Evolutionary conservation across 2,797 vertebrate genomes (phyloP).

Genomic region (Vireo griseus): DNA sequence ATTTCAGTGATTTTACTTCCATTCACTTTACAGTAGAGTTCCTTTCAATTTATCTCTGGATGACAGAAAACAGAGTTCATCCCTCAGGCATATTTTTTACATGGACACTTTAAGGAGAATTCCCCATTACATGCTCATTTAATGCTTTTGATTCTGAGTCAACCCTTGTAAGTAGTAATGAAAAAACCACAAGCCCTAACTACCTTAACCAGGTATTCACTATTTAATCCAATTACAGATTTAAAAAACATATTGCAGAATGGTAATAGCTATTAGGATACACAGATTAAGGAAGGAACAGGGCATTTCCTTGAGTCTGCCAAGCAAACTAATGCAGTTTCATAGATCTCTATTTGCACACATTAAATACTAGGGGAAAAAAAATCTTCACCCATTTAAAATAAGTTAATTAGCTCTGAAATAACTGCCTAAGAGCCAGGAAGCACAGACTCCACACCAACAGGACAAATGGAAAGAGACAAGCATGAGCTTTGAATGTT

Average conservation of each 20-base stretch:
- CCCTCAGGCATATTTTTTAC: background rate
- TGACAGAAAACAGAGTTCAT: background rate
- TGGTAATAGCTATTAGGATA: background rate
- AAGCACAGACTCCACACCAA: background rate
- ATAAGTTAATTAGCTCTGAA: background rate
- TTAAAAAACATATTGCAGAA: background rate
- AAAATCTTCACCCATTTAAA: background rate
- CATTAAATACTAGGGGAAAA: rapidly evolving
- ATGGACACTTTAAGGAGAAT: background rate
- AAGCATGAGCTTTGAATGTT: background rate
- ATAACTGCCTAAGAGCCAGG: background rate
- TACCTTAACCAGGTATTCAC: background rate
- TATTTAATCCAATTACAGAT: background rate
- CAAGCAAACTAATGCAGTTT: background rate
- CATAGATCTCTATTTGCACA: background rate
- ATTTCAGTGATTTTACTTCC: background rate
- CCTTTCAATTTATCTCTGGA: background rate
- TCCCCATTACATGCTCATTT: background rate
- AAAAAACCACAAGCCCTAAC: background rate
- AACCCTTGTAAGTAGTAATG: background rate
- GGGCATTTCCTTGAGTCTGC: background rate
- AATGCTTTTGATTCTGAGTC: background rate
- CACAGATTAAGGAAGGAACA: background rate
- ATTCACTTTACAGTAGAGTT: background rate
- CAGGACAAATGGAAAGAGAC: background rate